phyloP scores from a whole-genome alignment of 2,888 invertebrate genomes.

The Meteorus colon region DNA sequence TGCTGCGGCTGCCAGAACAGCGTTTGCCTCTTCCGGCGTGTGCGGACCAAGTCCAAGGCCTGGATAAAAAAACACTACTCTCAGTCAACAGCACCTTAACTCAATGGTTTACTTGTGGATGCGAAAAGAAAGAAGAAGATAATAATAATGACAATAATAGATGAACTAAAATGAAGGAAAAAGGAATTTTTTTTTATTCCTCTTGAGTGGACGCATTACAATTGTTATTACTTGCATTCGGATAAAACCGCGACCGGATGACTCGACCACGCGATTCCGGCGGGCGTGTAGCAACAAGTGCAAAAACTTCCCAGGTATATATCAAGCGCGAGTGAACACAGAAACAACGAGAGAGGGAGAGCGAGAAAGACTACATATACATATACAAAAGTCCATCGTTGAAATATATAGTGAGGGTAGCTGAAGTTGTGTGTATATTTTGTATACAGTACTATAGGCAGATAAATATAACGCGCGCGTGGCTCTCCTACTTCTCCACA shows the following conservation, averaged over 20 bases:
- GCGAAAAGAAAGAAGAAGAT: background rate
- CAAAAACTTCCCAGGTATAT: conserved; percentile 39
- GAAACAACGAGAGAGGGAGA: background rate
- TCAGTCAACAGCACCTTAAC: conserved; percentile 2
- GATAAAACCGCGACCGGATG: conserved; percentile 30
- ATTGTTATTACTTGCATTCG: conserved; percentile 24
- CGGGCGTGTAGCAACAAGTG: conserved; percentile 40
- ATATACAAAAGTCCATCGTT: background rate
- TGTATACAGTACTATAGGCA: background rate
- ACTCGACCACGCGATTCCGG: conserved; percentile 35
- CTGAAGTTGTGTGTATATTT: background rate
- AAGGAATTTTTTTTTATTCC: background rate
- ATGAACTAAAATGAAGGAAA: background rate
- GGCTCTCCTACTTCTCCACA: background rate
- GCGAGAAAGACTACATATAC: background rate
- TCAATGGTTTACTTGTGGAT: background rate
- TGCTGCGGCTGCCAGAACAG: conserved; percentile 68
- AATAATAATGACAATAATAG: background rate
- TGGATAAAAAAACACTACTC: conserved; percentile 48
- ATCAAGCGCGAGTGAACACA: conserved; percentile 14
- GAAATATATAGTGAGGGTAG: background rate
- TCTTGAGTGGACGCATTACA: background rate
- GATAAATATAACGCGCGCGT: background rate
- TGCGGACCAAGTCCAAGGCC: conserved; percentile 70
- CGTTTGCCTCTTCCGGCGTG: conserved; percentile 71